Conservation (phyloP, 2,113 vertebrate species). For the Phylloscopus whistleri region DNA sequence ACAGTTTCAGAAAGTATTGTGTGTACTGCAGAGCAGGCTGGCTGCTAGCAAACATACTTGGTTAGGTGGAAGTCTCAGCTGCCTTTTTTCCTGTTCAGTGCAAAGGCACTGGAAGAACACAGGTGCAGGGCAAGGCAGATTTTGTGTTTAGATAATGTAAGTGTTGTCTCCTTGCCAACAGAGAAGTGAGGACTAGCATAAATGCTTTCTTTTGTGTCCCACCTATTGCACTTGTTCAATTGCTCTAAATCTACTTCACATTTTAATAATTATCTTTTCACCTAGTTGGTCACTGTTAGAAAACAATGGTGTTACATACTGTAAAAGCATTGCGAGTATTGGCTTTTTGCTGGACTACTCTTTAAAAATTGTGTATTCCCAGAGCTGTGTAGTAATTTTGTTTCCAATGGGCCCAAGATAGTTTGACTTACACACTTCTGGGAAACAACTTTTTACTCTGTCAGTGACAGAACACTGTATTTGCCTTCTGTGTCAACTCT, state of each 20-base stretch:
- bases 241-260: background rate
- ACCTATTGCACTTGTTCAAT: background rate
- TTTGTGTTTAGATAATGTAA: background rate
- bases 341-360: background rate
- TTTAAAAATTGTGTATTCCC: background rate
- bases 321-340: background rate
- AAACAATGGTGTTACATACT: accelerated
- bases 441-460: background rate
- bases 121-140: background rate
- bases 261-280: background rate
- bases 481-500: background rate
- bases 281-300: background rate
- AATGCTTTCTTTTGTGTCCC: background rate
- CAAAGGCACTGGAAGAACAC: background rate
- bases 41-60: background rate
- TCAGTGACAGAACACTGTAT: background rate
- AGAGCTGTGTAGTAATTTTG: background rate
- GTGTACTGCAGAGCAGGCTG: background rate
- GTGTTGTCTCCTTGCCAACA: background rate
- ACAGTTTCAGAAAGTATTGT: background rate
- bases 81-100: background rate
- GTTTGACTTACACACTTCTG: background rate
- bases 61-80: background rate
- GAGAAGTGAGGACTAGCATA: background rate
- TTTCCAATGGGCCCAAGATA: background rate